Evolutionary conservation across 2,113 vertebrate genomes (phyloP), one percentile per base, ranked within the genome.

Genomic region (Microcebus murinus): DNA sequence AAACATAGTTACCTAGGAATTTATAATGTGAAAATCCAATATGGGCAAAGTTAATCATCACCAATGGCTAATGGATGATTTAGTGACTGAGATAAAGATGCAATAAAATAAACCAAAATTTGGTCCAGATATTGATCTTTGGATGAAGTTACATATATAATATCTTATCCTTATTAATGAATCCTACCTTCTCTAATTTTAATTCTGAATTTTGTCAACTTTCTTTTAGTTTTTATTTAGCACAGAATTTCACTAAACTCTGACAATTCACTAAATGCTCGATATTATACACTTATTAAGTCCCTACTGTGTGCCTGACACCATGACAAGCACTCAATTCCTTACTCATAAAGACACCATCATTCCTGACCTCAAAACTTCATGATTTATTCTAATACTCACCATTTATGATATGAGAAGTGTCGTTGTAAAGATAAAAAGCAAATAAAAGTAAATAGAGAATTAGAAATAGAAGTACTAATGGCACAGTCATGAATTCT

Each of bases 301-400:
- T 15, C 36, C 20, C 68, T 63, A 13, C 15, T 70, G 21, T 48
- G 8, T 52, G 21, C 34, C 36, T 29, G 50, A 34, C 12, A 29
- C 17, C 27, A 29, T 0, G 0, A 31, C 39, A 77, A 18, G 2
- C 2, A 27, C 31, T 14, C 8, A 42, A 23, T 31, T 4, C 13
- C 50, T 79, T 63, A 6, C 14, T 57, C 48, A 31, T 21, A 52
- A 67, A 63, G 21, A 55, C 4, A 81, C 29, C 23, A 31, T 23
- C 31, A 36, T 36, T 48, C 13, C 36, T 45, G 27, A 89, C n/a
- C 17, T 84, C 23, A 61, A 21, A 45, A 52, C 9, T 29, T 85
- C 42, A 70, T 27, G 5, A 27, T 48, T 67, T 73, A 27, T 80
- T 85, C 45, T 48, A 27, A 68, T 52, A 25, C 11, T 59, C 65